Percentiles rank a stretch among this genome's conserved stretches.
Conservation (phyloP, 1,140 invertebrate species). For the Drosophila sechellia region DNA sequence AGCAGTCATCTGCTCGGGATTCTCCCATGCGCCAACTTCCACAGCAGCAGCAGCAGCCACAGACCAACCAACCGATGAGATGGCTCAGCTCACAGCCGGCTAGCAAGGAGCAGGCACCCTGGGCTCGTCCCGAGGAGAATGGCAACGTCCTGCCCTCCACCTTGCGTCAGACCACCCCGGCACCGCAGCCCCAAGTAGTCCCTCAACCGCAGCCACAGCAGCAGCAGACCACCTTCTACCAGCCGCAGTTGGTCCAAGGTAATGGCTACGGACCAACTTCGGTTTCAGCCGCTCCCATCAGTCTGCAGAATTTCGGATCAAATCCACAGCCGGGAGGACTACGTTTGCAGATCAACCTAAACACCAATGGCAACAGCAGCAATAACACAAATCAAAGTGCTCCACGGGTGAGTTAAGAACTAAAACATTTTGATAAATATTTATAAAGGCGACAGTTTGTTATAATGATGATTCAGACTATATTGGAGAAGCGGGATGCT, state of each 20-base stretch:
- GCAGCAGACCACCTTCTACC: constrained; percentile 33
- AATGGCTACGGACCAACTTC: constrained; percentile 54
- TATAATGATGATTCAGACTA: no score
- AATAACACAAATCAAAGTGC: constrained; percentile 63
- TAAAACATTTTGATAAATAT: neutral
- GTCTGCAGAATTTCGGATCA: constrained; percentile 71
- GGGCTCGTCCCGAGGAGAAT: constrained; percentile 79
- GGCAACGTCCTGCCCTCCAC: constrained; percentile 77
- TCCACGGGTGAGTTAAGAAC: constrained; percentile 56
- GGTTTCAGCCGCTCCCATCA: constrained; percentile 15
- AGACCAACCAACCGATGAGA: constrained; percentile 59
- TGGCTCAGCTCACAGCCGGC: constrained; percentile 75
- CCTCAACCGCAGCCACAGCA: constrained; percentile 32
- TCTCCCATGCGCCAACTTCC: constrained; percentile 72
- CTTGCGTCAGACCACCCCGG: constrained; percentile 63
- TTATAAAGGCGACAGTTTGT: neutral
- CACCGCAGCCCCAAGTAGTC: constrained; percentile 42
- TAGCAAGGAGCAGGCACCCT: constrained; percentile 74
- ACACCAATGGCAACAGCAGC: constrained; percentile 56
- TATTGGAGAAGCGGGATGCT: no score
- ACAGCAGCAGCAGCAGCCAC: constrained; percentile 63
- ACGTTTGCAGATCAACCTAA: constrained; percentile 74
- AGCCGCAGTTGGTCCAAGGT: constrained; percentile 47
- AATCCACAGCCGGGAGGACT: constrained; percentile 58
- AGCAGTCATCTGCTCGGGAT: constrained; percentile 60